These are phyloP conservation scores for Neotoxoptera formosana DNA, from an alignment of 1,140 invertebrate genomes.

Conservation along the genomic window DNA sequence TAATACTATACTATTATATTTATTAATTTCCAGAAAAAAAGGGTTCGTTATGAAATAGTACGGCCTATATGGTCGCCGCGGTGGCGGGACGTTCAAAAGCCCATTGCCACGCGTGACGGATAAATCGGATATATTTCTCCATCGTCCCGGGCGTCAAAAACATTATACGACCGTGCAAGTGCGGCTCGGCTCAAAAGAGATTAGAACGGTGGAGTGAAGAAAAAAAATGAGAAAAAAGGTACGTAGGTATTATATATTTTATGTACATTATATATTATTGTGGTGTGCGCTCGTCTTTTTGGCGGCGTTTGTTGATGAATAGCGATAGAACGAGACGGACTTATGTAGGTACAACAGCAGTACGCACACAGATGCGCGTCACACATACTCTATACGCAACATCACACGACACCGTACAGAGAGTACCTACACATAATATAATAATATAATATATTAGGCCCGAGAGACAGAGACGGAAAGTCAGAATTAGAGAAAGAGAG, in stretches of 20 bases:
- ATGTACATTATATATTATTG: background rate
- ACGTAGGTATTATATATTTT: background rate
- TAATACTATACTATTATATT: background rate
- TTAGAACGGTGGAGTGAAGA: background rate
- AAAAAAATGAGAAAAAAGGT: background rate
- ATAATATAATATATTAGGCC: background rate
- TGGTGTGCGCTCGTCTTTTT: background rate
- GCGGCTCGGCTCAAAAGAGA: constrained; percentile 45
- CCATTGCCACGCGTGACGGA: background rate
- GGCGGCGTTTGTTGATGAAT: constrained; percentile 34
- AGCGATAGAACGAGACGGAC: background rate
- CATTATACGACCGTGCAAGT: background rate
- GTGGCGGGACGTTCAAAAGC: background rate
- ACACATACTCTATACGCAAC: background rate
- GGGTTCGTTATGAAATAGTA: background rate
- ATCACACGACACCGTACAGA: background rate
- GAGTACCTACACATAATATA: background rate
- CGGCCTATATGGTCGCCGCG: no score
- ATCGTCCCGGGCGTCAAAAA: background rate
- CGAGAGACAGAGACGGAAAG: background rate
- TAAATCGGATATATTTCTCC: background rate
- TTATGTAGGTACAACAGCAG: background rate
- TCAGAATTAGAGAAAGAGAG: background rate
- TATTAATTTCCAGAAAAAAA: background rate
- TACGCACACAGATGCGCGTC: background rate